Base-by-base conservation (phyloP, 92 coral and sea anemone genomes). In the Meandrina meandrites region DNA sequence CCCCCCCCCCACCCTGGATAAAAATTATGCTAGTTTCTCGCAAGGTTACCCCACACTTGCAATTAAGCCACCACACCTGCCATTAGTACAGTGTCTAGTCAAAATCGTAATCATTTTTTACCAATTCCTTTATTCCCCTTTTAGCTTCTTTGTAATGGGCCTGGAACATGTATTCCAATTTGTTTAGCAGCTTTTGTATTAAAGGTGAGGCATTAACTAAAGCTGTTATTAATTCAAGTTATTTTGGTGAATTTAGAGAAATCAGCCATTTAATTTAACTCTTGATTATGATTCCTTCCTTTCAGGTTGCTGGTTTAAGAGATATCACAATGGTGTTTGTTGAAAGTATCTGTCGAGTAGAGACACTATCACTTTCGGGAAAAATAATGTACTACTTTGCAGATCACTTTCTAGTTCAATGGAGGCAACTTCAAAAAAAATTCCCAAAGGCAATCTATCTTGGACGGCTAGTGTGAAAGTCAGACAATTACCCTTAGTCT, bases 121-220 rank as follows among this genome's bases (percentile, higher is more conserved):
- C n/a, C n/a, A n/a, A n/a, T n/a, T n/a, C 45, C 45, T 40, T 40
- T 40, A 7, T 48, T 79, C 67, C 12, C 30, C 24, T 56, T 73
- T 22, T 66, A 96, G 99, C 86, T 96, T 82, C 88, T 96, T 24
- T 94, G 95, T 88, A 97, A 97, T 95, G 99, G 99, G 0, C 99
- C 99, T 45, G 99, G 99, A 36, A 97, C 99, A 58, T 97, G 99
- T 72, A 93, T 97, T 77, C 99, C 99, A 54, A 60, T 95, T 64
- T 95, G 97, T 89, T 28, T 91, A 12, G 99, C 97, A 81, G 99
- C 98, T 7, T 83, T 97, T 42, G 78, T 81, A 18, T 76, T 97
- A 74, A 97, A 97, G 96, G 99, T 97, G 79, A 84, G 74, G 19
- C 51, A 18, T 8, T 6, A 24, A 8, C 22, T 57, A 15, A 11